A percentile compares a stretch with the other conserved stretches of the same genome.
These are phyloP conservation scores for Falcunculus frontatus DNA, from an alignment of 2,113 vertebrate species.

Conservation along the genomic window DNA sequence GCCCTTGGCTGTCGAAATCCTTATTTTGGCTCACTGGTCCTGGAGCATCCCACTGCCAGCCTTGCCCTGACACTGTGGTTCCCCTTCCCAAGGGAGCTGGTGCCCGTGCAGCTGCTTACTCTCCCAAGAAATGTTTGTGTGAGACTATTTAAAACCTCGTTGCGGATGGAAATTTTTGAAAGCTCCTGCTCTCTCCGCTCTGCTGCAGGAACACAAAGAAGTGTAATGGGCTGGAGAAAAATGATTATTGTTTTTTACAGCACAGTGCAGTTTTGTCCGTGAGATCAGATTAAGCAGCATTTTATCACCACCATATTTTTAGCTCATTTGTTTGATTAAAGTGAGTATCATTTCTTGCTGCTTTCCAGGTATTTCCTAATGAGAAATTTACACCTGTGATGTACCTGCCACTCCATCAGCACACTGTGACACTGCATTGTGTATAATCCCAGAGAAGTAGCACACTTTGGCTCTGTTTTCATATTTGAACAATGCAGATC, in stretches of 20 bases:
- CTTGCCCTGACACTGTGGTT: background rate
- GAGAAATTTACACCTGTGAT: background rate
- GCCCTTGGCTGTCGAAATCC: background rate
- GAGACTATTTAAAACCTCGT: background rate
- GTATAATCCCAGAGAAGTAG: background rate
- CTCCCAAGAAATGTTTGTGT: background rate
- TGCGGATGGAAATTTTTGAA: background rate
- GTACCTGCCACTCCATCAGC: background rate
- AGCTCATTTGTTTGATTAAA: background rate
- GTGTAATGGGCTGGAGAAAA: background rate
- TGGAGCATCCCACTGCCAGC: background rate
- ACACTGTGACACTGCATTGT: fast-evolving
- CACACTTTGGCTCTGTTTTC: background rate
- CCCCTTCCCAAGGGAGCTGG: fast-evolving
- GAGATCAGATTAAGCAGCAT: background rate
- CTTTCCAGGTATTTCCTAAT: background rate
- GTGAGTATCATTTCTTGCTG: background rate
- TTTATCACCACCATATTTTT: background rate
- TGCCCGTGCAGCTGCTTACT: background rate
- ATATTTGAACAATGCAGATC: background rate
- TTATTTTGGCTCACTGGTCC: background rate
- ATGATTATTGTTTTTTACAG: background rate
- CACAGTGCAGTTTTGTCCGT: background rate
- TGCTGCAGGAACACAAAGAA: background rate
- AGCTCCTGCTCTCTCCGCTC: background rate